Conservation (phyloP, 2,888 invertebrate species). For the Temnothorax unifasciatus region DNA sequence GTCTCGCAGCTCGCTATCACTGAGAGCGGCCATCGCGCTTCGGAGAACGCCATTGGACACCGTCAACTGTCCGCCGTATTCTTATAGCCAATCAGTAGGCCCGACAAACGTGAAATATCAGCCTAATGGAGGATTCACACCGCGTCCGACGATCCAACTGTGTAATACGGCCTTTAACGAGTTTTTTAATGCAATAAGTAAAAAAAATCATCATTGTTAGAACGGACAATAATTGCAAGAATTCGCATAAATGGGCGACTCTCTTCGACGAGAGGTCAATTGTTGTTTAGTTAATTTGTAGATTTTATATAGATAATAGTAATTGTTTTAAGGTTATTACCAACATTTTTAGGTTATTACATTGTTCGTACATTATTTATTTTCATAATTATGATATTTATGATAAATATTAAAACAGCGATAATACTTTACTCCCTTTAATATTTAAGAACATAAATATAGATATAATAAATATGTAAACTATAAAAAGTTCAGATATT, state of each 20-base stretch:
- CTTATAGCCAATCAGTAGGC: too few relatives aligned
- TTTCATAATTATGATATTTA: not conserved
- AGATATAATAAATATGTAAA: not conserved
- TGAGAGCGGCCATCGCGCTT: too few relatives aligned
- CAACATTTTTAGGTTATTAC: not conserved
- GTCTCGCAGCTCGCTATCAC: too few relatives aligned
- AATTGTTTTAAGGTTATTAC: not conserved
- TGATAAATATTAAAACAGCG: not conserved
- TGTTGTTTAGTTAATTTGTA: not conserved
- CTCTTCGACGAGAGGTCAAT: slow-evolving; percentile 41
- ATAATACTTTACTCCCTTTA: not conserved
- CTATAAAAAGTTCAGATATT: not conserved
- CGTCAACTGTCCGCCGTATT: too few relatives aligned
- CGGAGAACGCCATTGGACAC: too few relatives aligned
- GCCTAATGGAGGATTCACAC: too few relatives aligned
- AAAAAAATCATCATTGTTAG: not conserved
- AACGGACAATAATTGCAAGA: not conserved
- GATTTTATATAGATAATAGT: not conserved
- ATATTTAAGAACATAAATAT: not conserved
- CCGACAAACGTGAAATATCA: too few relatives aligned
- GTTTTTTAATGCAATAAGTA: not conserved
- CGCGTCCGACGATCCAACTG: too few relatives aligned
- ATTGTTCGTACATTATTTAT: not conserved
- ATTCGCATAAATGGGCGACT: slow-evolving; percentile 26
- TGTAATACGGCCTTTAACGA: not conserved